These are phyloP conservation scores for Crax fasciolata DNA, from an alignment of 2,797 vertebrate species.

Conservation along the genomic window DNA sequence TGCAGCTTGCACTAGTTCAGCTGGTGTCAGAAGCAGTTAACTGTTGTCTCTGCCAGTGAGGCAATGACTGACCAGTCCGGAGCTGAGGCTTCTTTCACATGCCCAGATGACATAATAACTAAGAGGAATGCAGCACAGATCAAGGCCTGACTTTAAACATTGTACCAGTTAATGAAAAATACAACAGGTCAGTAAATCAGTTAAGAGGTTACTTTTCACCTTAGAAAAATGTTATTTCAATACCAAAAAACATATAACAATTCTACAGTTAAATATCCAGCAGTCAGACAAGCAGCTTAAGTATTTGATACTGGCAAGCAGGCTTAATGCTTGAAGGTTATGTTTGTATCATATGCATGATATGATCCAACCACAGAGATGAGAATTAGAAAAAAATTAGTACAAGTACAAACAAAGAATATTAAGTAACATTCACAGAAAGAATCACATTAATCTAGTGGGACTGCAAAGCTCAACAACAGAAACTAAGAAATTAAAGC, in stretches of 20 bases:
- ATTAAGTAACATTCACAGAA: background rate
- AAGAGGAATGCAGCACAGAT: background rate
- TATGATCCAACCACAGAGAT: background rate
- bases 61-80: background rate
- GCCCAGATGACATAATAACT: background rate
- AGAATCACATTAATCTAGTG: background rate
- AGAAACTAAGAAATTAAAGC: background rate
- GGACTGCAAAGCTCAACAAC: background rate
- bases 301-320: background rate
- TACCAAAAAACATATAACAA: background rate
- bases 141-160: background rate
- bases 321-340: background rate
- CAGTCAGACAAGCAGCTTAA: background rate
- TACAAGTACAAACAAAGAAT: background rate
- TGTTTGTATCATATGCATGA: background rate
- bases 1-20: background rate
- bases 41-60: background rate
- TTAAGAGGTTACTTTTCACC: background rate
- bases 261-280: background rate
- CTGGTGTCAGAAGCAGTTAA: background rate
- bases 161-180: background rate
- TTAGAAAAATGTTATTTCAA: background rate
- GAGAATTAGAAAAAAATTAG: background rate
- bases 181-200: background rate
- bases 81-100: background rate